Evolutionary conservation across 1,140 invertebrate genomes (phyloP), one percentile per base, ranked within the genome.

Genomic region (Drosophila tropicalis): DNA sequence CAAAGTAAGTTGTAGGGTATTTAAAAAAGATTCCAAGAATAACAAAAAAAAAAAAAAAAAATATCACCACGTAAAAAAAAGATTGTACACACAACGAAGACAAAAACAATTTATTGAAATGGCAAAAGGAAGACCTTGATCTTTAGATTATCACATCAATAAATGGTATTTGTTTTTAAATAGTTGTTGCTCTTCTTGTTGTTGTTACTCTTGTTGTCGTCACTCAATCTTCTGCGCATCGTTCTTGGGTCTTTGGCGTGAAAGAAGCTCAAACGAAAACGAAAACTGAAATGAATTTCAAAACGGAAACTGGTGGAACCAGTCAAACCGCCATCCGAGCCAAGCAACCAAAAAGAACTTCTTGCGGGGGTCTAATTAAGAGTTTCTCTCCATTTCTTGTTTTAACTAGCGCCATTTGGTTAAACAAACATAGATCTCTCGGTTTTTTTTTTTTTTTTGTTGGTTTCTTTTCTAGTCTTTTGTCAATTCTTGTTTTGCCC

Each of bases 81-180:
- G 29, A 36, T 58, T 75, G 72, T 76, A 76, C 73, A 67, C 66
- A 67, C 66, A 76, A 72, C 72, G 56, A 61, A 51, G 13, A 55
- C 67, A 55, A 65, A 76, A 62, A 78, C 69, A 60, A 77, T 87
- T 74, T 79, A 76, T 86, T 79, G 70, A 83, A 86, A 86, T 89
- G 83, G 84, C 83, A 86, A 89, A 86, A 87, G 76, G 72, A 87
- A 86, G 83, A 86, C 83, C 83, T 86, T 86, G 83, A 86, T 86
- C 83, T 86, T 86, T 86, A 86, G 83, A 86, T 86, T 86, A 86
- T 86, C 83, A 86, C 83, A 83, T 86, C 84, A 86, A 86, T 87
- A 86, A 86, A 87, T 86, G 83, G 70, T 83, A 73, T 72, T 77
- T 73, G 66, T 77, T 77, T 44, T 74, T 34, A 72, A 57, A 51